Conservation (phyloP, 2,888 invertebrate genomes). For the Ophonus ardosiacus region DNA sequence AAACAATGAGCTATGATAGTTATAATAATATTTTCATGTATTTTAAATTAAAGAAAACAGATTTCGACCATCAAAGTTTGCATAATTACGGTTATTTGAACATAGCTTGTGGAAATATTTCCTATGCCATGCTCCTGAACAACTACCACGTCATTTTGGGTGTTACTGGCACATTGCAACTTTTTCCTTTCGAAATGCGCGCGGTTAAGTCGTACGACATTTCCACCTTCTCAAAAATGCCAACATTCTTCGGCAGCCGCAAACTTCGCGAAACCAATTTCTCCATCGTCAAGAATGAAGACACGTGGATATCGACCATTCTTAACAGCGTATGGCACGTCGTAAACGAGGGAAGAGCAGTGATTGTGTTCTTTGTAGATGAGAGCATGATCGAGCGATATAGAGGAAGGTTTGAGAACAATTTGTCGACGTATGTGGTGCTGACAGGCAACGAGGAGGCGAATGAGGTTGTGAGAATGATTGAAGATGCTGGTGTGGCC, state of each 20-base stretch:
- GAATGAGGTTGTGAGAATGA: not conserved
- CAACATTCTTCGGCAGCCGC: constrained; percentile 4
- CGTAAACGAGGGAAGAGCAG: not conserved
- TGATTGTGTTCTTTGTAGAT: too few relatives aligned
- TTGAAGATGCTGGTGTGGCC: too few relatives aligned
- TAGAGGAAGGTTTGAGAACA: not conserved
- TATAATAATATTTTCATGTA: constrained; percentile 42
- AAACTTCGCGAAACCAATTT: constrained; percentile 15
- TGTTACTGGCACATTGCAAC: too few relatives aligned
- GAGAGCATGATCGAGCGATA: not conserved
- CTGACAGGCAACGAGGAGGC: constrained; percentile 20
- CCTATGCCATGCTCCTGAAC: too few relatives aligned
- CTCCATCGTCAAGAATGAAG: not conserved
- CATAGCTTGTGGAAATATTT: too few relatives aligned
- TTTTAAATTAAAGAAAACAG: constrained; percentile 33
- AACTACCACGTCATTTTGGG: too few relatives aligned
- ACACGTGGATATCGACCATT: not conserved
- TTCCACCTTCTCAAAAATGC: too few relatives aligned
- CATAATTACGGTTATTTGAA: too few relatives aligned
- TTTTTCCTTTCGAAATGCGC: too few relatives aligned
- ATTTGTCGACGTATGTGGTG: not conserved
- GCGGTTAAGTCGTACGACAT: too few relatives aligned
- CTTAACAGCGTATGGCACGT: not conserved
- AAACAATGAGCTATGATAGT: not conserved
- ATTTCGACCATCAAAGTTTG: constrained; percentile 17